Percentiles rank a stretch among this genome's conserved stretches.
Conservation (phyloP, 2,888 invertebrate genomes). For the Griposia aprilina region DNA sequence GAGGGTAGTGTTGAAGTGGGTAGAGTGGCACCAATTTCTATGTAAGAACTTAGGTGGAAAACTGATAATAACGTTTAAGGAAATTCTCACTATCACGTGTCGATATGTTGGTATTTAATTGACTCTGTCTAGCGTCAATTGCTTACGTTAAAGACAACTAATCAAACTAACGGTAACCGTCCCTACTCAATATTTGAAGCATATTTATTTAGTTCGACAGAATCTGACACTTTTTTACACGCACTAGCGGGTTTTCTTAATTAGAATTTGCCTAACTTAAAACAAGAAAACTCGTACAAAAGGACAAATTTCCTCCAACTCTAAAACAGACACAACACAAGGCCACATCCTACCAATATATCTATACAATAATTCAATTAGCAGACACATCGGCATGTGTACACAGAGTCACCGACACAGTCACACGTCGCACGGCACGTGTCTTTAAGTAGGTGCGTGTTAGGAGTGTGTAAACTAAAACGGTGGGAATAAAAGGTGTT, state of each 20-base stretch:
- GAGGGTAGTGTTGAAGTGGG: background rate
- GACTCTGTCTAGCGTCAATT: too few relatives aligned
- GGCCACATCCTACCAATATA: constrained; percentile 4
- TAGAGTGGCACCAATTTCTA: background rate
- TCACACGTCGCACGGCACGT: constrained; percentile 48
- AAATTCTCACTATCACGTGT: too few relatives aligned
- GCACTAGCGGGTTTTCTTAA: too few relatives aligned
- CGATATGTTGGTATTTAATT: too few relatives aligned
- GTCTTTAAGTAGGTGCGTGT: constrained; percentile 34
- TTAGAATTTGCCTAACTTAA: too few relatives aligned
- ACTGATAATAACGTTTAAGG: too few relatives aligned
- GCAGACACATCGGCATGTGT: constrained; percentile 3
- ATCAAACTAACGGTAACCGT: too few relatives aligned
- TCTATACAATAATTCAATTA: constrained; percentile 58
- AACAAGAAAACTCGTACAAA: background rate
- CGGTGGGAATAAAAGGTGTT: constrained; percentile 18
- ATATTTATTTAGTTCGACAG: too few relatives aligned
- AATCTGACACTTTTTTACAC: too few relatives aligned
- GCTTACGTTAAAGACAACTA: too few relatives aligned
- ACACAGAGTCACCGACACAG: background rate
- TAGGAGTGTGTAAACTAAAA: constrained; percentile 2
- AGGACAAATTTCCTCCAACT: background rate
- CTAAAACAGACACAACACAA: background rate
- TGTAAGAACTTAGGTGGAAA: background rate
- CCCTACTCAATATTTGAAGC: background rate